Percentiles rank a stretch among this genome's conserved stretches.
These are phyloP conservation scores for Oopsacas minuta DNA, from an alignment of 37 sponge, comb jelly and placozoan genomes.

Conservation along the genomic window DNA sequence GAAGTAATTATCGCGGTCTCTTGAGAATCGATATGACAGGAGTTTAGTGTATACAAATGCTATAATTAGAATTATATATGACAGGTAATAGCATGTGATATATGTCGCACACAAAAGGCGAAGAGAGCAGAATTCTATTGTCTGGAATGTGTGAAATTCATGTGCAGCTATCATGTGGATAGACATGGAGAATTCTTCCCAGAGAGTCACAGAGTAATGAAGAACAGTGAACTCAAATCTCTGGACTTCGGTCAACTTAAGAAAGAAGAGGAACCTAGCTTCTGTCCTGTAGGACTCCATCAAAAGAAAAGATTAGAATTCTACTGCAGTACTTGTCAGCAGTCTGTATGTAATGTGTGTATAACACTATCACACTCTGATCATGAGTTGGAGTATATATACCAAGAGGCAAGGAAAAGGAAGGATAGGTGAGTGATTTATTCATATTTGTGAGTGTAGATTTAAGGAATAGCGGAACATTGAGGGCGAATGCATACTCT, in stretches of 20 bases:
- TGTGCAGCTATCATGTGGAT: neutral
- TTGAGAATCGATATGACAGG: too few species aligned
- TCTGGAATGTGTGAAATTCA: neutral
- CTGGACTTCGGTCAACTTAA: neutral
- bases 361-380: conserved; percentile 5
- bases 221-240: conserved; percentile 12
- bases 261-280: neutral
- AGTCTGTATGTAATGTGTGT: neutral
- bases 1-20: too few species aligned
- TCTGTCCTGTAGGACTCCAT: neutral
- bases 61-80: neutral
- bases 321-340: neutral
- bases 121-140: neutral
- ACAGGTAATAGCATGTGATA: neutral
- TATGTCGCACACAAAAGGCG: neutral
- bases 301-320: neutral
- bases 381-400: conserved; percentile 1
- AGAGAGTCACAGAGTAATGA: neutral
- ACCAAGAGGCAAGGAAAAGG: neutral
- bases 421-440: neutral
- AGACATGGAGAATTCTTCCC: conserved; percentile 18
- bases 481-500: too few species aligned
- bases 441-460: too few species aligned
- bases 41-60: too few species aligned
- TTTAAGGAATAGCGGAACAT: too few species aligned